phyloP scores from a whole-genome alignment of 2,797 vertebrate species.

The Phyllotis vaccarum region DNA sequence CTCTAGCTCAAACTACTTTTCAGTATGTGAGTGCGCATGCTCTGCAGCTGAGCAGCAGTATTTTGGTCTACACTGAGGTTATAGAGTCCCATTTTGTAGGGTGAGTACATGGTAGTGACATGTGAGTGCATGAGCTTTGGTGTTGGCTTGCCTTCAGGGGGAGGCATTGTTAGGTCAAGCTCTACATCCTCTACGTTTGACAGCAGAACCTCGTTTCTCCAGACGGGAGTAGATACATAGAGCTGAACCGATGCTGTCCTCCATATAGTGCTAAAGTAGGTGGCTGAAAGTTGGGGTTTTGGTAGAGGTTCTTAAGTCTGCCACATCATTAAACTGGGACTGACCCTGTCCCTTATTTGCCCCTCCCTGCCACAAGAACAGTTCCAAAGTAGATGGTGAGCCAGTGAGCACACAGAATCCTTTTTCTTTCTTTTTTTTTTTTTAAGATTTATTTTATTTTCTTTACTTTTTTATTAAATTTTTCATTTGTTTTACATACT shows the following conservation, averaged over 20 bases:
- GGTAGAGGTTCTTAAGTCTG: neutral
- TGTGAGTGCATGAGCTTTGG: neutral
- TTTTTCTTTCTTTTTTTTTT: neutral
- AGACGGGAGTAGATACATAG: neutral
- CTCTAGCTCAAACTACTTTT: neutral
- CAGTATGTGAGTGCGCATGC: neutral
- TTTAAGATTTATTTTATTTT: too few species aligned
- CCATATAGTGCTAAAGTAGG: neutral
- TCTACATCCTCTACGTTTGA: neutral
- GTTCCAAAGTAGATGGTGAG: neutral
- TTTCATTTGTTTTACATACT: too few species aligned
- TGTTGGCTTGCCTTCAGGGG: neutral
- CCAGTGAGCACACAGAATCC: neutral
- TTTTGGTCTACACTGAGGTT: neutral
- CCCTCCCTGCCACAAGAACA: neutral
- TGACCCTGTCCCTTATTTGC: neutral
- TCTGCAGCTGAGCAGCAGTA: neutral
- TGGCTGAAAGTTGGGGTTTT: neutral
- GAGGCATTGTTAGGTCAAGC: neutral
- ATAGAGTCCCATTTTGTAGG: neutral
- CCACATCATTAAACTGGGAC: neutral
- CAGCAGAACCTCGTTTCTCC: neutral
- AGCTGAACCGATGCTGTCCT: conserved; percentile 18
- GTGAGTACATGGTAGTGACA: neutral
- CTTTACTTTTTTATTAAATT: too few species aligned